Conservation (phyloP, 2,797 vertebrate genomes). For the Alauda arvensis region DNA sequence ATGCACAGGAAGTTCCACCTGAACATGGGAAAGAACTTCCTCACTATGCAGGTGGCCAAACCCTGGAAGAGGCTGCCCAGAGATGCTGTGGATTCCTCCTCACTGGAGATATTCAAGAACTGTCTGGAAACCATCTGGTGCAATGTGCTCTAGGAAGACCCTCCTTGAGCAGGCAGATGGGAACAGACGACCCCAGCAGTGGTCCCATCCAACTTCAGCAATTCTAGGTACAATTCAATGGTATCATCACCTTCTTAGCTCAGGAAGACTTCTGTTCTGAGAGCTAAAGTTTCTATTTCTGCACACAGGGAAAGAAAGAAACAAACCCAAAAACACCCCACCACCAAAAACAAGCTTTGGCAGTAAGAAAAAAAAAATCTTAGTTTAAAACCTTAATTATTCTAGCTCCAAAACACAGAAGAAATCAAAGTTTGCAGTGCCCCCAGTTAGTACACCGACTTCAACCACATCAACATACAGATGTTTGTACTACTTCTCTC, state of each 20-base stretch:
- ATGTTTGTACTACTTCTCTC: neutral
- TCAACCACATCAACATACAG: neutral
- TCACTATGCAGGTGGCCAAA: neutral
- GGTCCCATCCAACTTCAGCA: neutral
- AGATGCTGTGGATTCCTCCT: neutral
- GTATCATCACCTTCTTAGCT: neutral
- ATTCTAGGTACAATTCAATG: neutral
- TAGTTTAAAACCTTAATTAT: neutral
- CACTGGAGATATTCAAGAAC: neutral
- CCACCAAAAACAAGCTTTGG: neutral
- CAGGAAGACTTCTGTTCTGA: neutral
- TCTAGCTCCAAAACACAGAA: neutral
- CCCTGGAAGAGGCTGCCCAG: neutral
- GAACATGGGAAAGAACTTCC: neutral
- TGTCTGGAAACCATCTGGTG: neutral
- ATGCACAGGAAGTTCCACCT: neutral
- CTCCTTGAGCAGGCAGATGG: neutral
- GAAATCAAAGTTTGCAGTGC: neutral
- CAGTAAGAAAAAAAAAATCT: neutral
- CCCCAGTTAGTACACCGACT: neutral
- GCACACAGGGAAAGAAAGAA: accelerated
- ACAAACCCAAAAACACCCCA: neutral
- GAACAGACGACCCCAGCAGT: neutral
- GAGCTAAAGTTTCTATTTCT: neutral
- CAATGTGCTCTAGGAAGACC: neutral